Conservation (phyloP, 2,797 vertebrate genomes). For the Sebastes aleutianus region DNA sequence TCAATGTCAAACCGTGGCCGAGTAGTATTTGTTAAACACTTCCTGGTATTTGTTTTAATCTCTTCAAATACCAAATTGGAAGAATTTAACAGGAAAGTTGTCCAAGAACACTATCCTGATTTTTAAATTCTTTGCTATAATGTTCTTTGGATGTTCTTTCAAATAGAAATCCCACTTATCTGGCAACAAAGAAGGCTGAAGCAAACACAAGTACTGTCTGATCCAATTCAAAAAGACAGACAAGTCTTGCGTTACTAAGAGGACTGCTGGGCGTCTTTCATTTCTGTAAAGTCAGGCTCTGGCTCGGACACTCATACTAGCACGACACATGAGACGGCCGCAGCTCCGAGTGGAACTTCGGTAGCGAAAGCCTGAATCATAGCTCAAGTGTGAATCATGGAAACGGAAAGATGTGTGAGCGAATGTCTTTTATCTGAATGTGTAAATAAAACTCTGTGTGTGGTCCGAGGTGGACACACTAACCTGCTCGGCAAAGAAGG, state of each 20-base stretch:
- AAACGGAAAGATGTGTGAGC: conserved; percentile 19
- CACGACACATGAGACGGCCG: conserved; percentile 36
- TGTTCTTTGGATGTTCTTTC: background rate
- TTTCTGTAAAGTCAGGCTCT: conserved; percentile 50
- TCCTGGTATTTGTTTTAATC: conserved; percentile 9
- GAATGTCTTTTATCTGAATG: background rate
- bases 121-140: background rate
- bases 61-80: background rate
- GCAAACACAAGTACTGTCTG: background rate
- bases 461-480: conserved; percentile 49
- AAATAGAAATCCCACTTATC: background rate
- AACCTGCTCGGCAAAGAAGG: conserved; percentile 99
- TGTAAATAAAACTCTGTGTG: background rate
- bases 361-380: conserved; percentile 40
- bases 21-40: background rate
- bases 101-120: background rate
- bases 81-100: background rate
- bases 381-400: conserved; percentile 58
- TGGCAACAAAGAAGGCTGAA: conserved; percentile 14
- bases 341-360: conserved; percentile 3
- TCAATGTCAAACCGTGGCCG: conserved; percentile 20
- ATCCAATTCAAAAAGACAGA: conserved; percentile 32
- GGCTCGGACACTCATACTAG: conserved; percentile 24
- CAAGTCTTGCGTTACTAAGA: conserved; percentile 18
- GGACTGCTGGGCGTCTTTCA: conserved; percentile 21